Conservation (phyloP, 2,888 invertebrate species). For the Keiferia lycopersicella region DNA sequence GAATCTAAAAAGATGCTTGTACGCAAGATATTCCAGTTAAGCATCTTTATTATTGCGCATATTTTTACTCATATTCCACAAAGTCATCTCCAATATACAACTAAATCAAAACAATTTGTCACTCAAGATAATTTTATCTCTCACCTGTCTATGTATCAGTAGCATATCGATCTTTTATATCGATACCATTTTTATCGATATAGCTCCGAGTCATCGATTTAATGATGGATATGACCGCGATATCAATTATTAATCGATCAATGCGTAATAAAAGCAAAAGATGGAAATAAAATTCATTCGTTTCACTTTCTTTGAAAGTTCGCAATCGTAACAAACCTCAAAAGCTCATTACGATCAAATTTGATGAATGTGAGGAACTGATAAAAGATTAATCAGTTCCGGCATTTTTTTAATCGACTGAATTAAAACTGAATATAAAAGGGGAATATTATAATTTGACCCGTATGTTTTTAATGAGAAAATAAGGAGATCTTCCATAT, state of each 20-base stretch:
- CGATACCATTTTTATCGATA: not conserved
- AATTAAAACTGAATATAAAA: too few relatives aligned
- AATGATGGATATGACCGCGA: slow-evolving; percentile 2
- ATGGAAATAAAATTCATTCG: not conserved
- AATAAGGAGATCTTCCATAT: too few relatives aligned
- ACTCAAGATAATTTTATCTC: slow-evolving; percentile 1
- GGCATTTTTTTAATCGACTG: too few relatives aligned
- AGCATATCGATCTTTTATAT: slow-evolving; percentile 9
- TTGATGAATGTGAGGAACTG: not conserved
- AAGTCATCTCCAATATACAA: too few relatives aligned
- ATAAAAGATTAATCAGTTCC: not conserved
- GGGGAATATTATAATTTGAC: too few relatives aligned
- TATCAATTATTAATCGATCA: slow-evolving; percentile 1
- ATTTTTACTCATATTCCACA: too few relatives aligned
- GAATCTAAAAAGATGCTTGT: not conserved
- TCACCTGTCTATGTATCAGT: not conserved
- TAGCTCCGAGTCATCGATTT: not conserved
- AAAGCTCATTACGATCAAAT: not conserved
- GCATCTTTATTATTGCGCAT: too few relatives aligned
- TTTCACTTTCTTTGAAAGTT: slow-evolving; percentile 14
- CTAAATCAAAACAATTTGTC: slow-evolving; percentile 5
- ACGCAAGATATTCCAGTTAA: not conserved
- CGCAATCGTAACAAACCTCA: not conserved
- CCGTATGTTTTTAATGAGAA: not conserved
- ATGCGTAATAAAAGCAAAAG: slow-evolving; percentile 9